These are phyloP conservation scores for Porites divaricata DNA, from an alignment of 92 coral and sea anemone genomes.

Conservation along the genomic window DNA sequence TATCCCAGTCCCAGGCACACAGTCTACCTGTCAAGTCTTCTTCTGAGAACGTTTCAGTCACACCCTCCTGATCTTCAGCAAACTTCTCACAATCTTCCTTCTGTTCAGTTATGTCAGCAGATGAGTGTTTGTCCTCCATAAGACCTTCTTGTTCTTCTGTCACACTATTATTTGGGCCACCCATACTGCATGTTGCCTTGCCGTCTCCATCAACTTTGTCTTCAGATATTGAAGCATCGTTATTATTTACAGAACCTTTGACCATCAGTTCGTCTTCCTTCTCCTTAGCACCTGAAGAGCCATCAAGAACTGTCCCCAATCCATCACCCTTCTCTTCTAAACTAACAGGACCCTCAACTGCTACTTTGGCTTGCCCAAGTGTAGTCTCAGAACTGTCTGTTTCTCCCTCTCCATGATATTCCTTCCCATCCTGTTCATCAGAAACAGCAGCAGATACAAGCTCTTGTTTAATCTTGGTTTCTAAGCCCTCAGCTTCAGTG, in stretches of 20 bases:
- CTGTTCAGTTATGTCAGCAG: not conserved
- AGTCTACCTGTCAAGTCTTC: constrained; percentile 48
- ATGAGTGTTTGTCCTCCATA: not conserved
- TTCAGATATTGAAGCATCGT: too few relatives aligned
- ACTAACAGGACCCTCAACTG: too few relatives aligned
- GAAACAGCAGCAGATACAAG: not conserved
- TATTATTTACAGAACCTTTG: too few relatives aligned
- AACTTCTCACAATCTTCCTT: constrained; percentile 6
- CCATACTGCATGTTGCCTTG: too few relatives aligned
- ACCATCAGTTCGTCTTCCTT: too few relatives aligned
- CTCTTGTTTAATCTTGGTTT: too few relatives aligned
- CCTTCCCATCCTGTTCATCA: not conserved
- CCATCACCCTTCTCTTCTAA: too few relatives aligned
- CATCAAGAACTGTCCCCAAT: too few relatives aligned
- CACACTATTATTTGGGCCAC: not conserved
- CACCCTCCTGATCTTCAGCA: constrained; percentile 28
- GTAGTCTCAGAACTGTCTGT: not conserved
- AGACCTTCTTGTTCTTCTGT: not conserved
- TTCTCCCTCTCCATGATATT: constrained; percentile 12
- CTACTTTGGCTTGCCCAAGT: too few relatives aligned
- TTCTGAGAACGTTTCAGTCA: constrained; percentile 41
- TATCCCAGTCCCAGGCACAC: not conserved
- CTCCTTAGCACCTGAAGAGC: too few relatives aligned
- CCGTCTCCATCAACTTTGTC: too few relatives aligned
- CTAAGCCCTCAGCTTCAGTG: too few relatives aligned